Conservation (phyloP, 1,140 invertebrate genomes). For the Drosophila repletoides region DNA sequence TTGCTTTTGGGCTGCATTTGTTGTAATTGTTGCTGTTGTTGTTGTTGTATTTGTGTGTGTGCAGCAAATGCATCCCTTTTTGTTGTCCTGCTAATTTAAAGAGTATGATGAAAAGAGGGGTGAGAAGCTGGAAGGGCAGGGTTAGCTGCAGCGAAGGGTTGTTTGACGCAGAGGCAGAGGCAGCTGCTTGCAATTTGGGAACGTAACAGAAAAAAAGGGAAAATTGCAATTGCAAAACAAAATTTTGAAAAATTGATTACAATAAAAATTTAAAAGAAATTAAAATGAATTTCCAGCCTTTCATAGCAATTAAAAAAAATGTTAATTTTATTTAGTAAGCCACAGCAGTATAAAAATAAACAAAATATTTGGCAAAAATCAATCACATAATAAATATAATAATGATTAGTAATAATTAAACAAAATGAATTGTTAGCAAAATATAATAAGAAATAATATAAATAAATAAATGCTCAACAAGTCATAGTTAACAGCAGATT, state of each 20-base stretch:
- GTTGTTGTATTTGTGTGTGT: slow-evolving; percentile 6
- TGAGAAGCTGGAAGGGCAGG: not conserved
- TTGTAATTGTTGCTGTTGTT: slow-evolving; percentile 5
- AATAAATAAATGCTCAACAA: not conserved
- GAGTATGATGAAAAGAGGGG: not conserved
- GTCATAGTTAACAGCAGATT: not conserved
- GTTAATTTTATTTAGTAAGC: no score
- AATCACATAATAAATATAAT: no score
- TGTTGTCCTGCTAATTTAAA: not conserved
- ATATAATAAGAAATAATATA: not conserved
- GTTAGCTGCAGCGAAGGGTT: not conserved
- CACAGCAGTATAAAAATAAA: no score
- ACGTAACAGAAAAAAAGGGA: not conserved
- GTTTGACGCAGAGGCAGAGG: not conserved
- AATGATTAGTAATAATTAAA: not conserved
- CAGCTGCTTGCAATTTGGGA: not conserved
- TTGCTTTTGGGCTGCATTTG: slow-evolving; percentile 50
- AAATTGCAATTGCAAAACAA: not conserved
- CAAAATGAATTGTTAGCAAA: not conserved
- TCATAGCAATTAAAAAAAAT: no score
- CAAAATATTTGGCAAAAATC: no score
- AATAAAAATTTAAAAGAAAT: not conserved
- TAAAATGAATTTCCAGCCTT: not conserved
- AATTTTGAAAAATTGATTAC: not conserved
- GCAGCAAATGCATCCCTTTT: slow-evolving; percentile 24